Conservation (phyloP, 30 jellyfish, hydroid and myxozoan species). For the Hydra vulgaris region DNA sequence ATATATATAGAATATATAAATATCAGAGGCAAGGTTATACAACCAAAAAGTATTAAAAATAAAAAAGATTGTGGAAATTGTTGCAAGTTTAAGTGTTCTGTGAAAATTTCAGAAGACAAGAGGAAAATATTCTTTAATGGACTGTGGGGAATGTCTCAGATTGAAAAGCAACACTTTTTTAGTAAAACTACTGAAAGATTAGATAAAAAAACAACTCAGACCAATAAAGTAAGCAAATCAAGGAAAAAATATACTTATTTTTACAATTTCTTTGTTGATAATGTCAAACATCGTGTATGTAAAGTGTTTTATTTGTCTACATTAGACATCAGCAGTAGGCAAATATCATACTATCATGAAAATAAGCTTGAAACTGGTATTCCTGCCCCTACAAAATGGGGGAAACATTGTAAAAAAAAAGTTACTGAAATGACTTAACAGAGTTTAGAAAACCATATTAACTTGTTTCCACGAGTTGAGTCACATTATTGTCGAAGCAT, state of each 20-base stretch:
- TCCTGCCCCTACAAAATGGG: conserved; percentile 2
- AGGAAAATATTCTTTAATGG: background rate
- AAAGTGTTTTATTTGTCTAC: background rate
- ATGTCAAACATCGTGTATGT: conserved; percentile 9
- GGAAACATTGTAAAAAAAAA: background rate
- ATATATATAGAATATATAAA: background rate
- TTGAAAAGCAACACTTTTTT: conserved; percentile 6
- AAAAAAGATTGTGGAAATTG: conserved; percentile 9
- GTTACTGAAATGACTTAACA: background rate
- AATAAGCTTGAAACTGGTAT: conserved; percentile 4
- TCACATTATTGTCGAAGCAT: conserved; percentile 11
- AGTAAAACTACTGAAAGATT: background rate
- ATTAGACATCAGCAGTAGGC: background rate
- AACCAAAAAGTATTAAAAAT: conserved; percentile 9
- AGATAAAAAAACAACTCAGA: conserved; percentile 7
- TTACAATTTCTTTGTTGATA: background rate
- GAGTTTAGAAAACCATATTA: background rate
- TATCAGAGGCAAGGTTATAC: conserved; percentile 5
- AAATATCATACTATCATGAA: background rate
- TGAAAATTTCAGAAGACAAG: conserved; percentile 6
- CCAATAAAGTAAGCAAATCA: conserved; percentile 4
- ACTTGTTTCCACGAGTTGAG: background rate
- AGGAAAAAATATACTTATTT: background rate
- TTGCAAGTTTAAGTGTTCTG: background rate
- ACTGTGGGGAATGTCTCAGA: conserved; percentile 12